Evolutionary conservation across 2,888 invertebrate genomes (phyloP), one percentile per base, ranked within the genome.

Genomic region (Cephus pygmeus): DNA sequence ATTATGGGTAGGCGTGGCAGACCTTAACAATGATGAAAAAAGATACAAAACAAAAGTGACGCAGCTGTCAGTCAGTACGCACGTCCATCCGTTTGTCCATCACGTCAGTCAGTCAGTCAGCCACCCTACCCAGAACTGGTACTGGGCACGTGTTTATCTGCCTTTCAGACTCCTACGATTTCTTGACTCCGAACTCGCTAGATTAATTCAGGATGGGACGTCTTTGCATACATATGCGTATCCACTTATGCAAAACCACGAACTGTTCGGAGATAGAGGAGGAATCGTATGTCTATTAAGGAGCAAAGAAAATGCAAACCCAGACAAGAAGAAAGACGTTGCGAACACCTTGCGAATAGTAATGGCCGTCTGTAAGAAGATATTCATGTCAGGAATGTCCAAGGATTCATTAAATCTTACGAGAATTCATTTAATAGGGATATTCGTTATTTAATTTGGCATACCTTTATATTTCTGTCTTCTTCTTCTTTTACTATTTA

Each of bases 1-100:
- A 81, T 75, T 77, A 75, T 56, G 36, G 30, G 69, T 78, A 81
- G 85, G 86, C 84, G 85, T 81, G 84, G 85, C 85, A 34, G 34
- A 12, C 74, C 23, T 23, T 73, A 31, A 73, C 56, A 56, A 56
- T 56, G 56, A 56, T 56, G 56, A 23, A 56, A 71, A 71, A 77
- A 73, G 76, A 77, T 76, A 73, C 4, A 71, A 23, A 36, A 77
- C 34, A 73, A 75, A 76, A 69, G 73, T 79, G 11, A 56, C 33
- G 69, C 73, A 75, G 73, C 79, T 78, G 83, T 77, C 79, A 73
- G 80, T 69, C 56, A 69, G 36, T 35, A 34, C 68, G 15, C 76
- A 69, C 69, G 68, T 35, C 74, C 75, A 69, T 34, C 81, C 36
- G 81, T 56, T 77, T 78, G 75, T 80, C 81, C 79, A 84, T 80